phyloP scores from a whole-genome alignment of 1,140 invertebrate genomes.

The Agrilus planipennis region DNA sequence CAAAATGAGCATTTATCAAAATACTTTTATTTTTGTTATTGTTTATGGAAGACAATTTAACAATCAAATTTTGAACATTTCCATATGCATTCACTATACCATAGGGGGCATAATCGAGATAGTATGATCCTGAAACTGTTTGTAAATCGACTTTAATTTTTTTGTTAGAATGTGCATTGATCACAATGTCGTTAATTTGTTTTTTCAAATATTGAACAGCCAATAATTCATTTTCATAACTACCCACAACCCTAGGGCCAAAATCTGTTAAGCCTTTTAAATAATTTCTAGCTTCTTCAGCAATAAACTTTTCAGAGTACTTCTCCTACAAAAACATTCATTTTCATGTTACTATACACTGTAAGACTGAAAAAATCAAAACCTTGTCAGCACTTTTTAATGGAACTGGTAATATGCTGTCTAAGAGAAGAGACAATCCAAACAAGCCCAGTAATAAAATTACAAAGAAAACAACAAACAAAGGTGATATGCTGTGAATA shows the following conservation, averaged over 20 bases:
- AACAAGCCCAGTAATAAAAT: conserved; percentile 9
- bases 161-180: conserved; percentile 39
- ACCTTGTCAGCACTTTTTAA: conserved; percentile 20
- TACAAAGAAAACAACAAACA: neutral
- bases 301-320: conserved; percentile 33
- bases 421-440: conserved; percentile 12
- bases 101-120: neutral
- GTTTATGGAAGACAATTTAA: neutral
- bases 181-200: conserved; percentile 38
- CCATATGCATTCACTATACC: neutral
- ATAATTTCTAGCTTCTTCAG: conserved; percentile 37
- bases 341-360: neutral
- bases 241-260: conserved; percentile 41
- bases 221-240: conserved; percentile 51
- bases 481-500: neutral
- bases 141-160: conserved; percentile 37
- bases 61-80: neutral
- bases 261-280: conserved; percentile 35
- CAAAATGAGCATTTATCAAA: conserved; percentile 75
- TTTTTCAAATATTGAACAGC: conserved; percentile 43
- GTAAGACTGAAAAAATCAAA: neutral
- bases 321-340: conserved; percentile 9
- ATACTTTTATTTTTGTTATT: conserved; percentile 39
- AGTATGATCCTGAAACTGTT: neutral
- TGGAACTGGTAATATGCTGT: conserved; percentile 15